Evolutionary conservation across 2,113 vertebrate genomes (phyloP).

Genomic region (Dasyprocta punctata): DNA sequence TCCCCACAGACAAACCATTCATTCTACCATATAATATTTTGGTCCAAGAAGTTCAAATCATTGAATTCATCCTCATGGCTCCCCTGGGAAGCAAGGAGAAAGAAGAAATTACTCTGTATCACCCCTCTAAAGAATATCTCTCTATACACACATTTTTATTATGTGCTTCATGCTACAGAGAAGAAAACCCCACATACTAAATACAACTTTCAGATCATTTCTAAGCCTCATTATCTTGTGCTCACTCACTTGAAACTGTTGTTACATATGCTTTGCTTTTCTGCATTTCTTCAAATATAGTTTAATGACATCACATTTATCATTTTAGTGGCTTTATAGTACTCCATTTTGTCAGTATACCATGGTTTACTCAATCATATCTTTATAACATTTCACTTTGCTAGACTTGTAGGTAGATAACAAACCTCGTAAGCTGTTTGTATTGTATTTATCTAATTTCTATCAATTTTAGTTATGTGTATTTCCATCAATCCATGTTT

Average conservation of each 20-base stretch:
- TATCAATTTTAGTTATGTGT: not conserved
- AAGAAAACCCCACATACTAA: constrained; percentile 13
- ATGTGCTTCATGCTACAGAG: not conserved
- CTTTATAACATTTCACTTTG: constrained; percentile 30
- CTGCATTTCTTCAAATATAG: not conserved
- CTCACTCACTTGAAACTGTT: not conserved
- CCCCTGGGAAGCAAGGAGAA: constrained; percentile 34
- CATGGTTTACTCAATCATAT: not conserved
- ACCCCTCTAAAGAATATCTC: not conserved
- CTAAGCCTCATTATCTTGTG: not conserved
- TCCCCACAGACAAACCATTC: constrained; percentile 44
- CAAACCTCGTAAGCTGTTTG: not conserved
- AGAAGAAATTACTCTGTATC: not conserved
- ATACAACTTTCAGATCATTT: not conserved
- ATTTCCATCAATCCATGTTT: not conserved
- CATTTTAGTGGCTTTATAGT: not conserved
- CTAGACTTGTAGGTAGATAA: not conserved
- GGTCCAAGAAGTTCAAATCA: constrained; percentile 63
- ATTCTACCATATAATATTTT: constrained; percentile 51
- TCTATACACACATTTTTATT: constrained; percentile 27
- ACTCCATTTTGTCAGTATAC: not conserved
- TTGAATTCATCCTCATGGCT: constrained; percentile 59
- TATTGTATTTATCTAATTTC: not conserved
- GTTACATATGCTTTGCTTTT: not conserved
- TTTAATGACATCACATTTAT: not conserved